Percentiles rank a stretch among this genome's conserved stretches.
These are phyloP conservation scores for Amphiprion percula DNA, from an alignment of 2,113 vertebrate species.

Conservation along the genomic window DNA sequence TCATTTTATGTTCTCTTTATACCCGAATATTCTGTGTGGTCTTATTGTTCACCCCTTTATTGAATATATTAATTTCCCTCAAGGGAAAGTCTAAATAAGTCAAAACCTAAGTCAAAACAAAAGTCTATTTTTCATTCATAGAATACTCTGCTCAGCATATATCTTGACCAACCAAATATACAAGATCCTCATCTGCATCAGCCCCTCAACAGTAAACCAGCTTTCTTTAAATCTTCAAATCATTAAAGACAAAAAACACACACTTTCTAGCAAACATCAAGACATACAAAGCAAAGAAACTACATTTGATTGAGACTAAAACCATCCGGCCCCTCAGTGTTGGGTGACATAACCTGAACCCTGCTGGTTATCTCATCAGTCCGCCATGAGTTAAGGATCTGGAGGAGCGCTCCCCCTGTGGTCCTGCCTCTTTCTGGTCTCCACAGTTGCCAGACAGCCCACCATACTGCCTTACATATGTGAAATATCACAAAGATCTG, in stretches of 20 bases:
- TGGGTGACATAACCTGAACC: constrained; percentile 47
- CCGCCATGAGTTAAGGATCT: constrained; percentile 42
- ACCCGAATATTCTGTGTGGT: too few relatives aligned
- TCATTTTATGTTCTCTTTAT: too few relatives aligned
- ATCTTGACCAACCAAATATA: not conserved
- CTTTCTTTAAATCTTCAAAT: not conserved
- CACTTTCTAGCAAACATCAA: not conserved
- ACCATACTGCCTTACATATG: constrained; percentile 46
- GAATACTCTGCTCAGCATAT: too few relatives aligned
- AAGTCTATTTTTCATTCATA: too few relatives aligned
- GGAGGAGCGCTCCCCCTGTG: constrained; percentile 28
- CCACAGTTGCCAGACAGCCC: constrained; percentile 50
- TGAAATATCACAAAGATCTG: constrained; percentile 76
- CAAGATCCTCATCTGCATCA: too few relatives aligned
- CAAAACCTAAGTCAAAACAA: too few relatives aligned
- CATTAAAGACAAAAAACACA: not conserved
- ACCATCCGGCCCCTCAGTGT: constrained; percentile 8
- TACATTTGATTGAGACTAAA: constrained; percentile 1
- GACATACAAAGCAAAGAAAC: not conserved
- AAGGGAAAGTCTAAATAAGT: too few relatives aligned
- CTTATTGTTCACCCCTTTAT: too few relatives aligned
- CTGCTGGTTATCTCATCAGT: constrained; percentile 57
- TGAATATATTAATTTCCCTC: too few relatives aligned
- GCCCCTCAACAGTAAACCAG: too few relatives aligned
- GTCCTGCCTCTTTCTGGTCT: constrained; percentile 26